phyloP scores from a whole-genome alignment of 1,140 invertebrate genomes.

The Tachypleus tridentatus region DNA sequence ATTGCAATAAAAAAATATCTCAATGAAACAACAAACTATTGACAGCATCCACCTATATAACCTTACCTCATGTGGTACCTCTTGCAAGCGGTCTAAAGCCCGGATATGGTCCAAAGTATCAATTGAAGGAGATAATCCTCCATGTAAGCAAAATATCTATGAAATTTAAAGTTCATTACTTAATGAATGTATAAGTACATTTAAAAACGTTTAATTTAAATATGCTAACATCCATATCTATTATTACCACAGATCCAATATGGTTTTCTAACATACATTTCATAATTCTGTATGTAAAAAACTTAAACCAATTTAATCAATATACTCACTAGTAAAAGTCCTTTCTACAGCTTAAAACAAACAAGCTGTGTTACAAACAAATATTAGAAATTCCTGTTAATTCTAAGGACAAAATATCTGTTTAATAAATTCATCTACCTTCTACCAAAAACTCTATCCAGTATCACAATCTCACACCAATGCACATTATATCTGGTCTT shows the following conservation, averaged over 20 bases:
- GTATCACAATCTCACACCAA: too few relatives aligned
- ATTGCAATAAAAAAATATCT: too few relatives aligned
- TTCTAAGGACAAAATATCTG: too few relatives aligned
- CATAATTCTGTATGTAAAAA: too few relatives aligned
- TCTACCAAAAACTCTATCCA: too few relatives aligned
- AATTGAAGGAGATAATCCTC: constrained; percentile 95
- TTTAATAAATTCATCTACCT: too few relatives aligned
- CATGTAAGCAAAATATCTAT: constrained; percentile 94
- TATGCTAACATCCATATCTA: not conserved
- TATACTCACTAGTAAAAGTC: not conserved
- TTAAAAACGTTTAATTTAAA: not conserved
- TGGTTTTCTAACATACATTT: too few relatives aligned
- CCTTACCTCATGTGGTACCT: constrained; percentile 79
- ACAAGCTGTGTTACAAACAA: not conserved
- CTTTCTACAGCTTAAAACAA: not conserved
- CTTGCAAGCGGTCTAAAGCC: constrained; percentile 93
- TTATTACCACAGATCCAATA: not conserved
- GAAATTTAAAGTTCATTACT: not conserved
- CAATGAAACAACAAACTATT: too few relatives aligned
- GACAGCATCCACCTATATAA: too few relatives aligned
- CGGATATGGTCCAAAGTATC: constrained; percentile 98
- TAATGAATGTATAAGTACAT: not conserved
- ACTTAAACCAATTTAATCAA: too few relatives aligned
- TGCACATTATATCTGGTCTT: too few relatives aligned
- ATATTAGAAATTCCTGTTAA: too few relatives aligned